phyloP scores from a whole-genome alignment of 92 coral and sea anemone genomes.

The Phenganax marumi region DNA sequence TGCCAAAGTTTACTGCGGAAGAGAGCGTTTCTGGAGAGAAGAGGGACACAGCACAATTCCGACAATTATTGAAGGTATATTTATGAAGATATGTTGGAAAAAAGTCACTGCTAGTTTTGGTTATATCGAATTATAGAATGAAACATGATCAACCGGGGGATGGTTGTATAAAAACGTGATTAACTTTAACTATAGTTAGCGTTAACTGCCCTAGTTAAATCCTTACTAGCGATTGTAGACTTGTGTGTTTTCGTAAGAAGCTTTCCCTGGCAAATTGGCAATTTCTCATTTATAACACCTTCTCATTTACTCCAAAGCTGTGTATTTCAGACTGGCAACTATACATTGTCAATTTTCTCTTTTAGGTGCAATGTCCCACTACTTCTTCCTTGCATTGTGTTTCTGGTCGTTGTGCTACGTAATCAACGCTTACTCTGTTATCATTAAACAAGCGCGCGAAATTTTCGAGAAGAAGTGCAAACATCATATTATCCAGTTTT shows the following conservation, averaged over 20 bases:
- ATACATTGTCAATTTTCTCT: neutral
- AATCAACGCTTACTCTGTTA: constrained; percentile 81
- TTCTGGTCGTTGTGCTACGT: constrained; percentile 88
- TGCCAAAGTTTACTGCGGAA: constrained; percentile 69
- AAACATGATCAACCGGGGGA: no score
- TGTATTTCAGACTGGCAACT: neutral
- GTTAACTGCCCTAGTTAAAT: no score
- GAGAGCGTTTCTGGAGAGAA: constrained; percentile 61
- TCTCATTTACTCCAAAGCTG: neutral
- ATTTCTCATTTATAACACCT: no score
- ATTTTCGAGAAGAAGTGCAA: constrained; percentile 64
- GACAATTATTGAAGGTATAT: constrained; percentile 69
- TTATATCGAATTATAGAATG: no score
- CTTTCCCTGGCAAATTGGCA: no score
- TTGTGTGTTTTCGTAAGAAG: no score
- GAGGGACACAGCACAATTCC: constrained; percentile 60
- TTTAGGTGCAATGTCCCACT: constrained; percentile 78
- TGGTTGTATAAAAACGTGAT: no score
- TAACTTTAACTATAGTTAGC: no score
- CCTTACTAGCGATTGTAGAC: no score
- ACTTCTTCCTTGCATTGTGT: constrained; percentile 70
- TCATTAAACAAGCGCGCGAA: constrained; percentile 60
- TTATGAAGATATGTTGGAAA: neutral
- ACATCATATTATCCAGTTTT: constrained; percentile 65
- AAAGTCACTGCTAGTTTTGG: no score